Evolutionary conservation across 1,140 invertebrate genomes (phyloP), one percentile per base, ranked within the genome.

Genomic region (Danaus melanippus): DNA sequence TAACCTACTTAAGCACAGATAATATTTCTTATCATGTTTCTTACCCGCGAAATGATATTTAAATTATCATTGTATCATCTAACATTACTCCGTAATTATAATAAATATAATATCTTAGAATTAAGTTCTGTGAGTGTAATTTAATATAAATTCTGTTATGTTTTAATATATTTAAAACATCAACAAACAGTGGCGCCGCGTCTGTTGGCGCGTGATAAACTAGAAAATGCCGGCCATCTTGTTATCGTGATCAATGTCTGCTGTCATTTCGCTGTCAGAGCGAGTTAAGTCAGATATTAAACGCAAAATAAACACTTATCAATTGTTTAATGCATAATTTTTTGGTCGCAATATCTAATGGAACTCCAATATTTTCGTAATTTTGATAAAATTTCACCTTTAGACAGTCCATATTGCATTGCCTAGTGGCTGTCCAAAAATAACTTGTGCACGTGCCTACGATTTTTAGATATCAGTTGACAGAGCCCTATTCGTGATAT

Each of bases 261-360:
- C 74, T 83, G 82, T 85, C 82, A 85, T 70, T 74, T 71, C 71
- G 67, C 72, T 83, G 82, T 85, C 82, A 85, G 67, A 53, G 64
- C 69, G 79, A 85, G 79, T 75, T 76, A 79, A 77, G 79, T 80
- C 75, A 84, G 69, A 78, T 66, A 76, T 52, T 70, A 76, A 76
- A 71, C 76, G 76, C 74, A 76, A 81, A 81, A 81, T 79, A 82
- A 81, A 79, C 70, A 79, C 53, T 68, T 32, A 32, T 32, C 21
- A 43, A 53, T 10, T 54, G 12, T 54, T 50, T 52, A 50, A 53
- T 15, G 41, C 49, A 10, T 17, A 41, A 11, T 43, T 7, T 12
- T 32, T 32, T 5, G 21, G 21, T 32, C 10, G 15, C 47, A 55
- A 55, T 46, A 43, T 48, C 17, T 42, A 50, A n/a, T 42, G 17